Base-by-base conservation (phyloP, 2,113 vertebrate species). In the Halichoerus grypus region DNA sequence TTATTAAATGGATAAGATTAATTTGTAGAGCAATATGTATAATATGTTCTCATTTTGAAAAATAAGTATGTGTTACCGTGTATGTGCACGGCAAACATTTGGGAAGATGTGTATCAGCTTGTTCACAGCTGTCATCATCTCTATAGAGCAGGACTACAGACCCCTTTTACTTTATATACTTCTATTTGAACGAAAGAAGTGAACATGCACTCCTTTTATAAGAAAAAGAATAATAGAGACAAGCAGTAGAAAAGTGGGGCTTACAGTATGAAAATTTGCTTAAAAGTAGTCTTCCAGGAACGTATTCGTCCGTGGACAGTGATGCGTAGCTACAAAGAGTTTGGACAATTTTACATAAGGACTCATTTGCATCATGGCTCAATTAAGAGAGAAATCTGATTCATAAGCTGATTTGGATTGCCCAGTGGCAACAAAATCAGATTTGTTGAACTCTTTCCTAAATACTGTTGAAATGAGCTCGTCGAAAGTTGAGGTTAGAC, bases 241-340 rank as follows among this genome's bases (percentile, higher is more conserved):
- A 87, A 76, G 65, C 51, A 74, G 28, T 79, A 21, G 74, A 71
- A 89, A 93, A 83, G 12, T 42, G 24, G 19, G 46, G 31, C 18
- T 96, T 83, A 28, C 11, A 72, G 14, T 85, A 19, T 89, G 49
- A 94, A 83, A 74, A n/a, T 80, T 76, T 92, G 46, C 33, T 87
- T 82, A 77, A 39, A 90, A 88, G 86, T n/a, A 84, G 21, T 39
- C 69, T 94, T 91, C 96, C n/a, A 84, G 53, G 80, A 51, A 92
- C 39, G 4, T 82, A 82, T 89, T 89, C 57, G 15, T 63, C 19
- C 26, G 76, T 24, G 21, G 22, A 84, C 28, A 95, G 16, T 80
- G 49, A 63, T 51, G 7, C 24, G 28, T 3, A 94, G 11, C 67
- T 57, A 82, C 26, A 26, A 82, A 95, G 26, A 61, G 14, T 92